Evolutionary conservation across 92 coral and sea anemone species (phyloP), one percentile per base, ranked within the genome.

Genomic region (Zoanthus sociatus): DNA sequence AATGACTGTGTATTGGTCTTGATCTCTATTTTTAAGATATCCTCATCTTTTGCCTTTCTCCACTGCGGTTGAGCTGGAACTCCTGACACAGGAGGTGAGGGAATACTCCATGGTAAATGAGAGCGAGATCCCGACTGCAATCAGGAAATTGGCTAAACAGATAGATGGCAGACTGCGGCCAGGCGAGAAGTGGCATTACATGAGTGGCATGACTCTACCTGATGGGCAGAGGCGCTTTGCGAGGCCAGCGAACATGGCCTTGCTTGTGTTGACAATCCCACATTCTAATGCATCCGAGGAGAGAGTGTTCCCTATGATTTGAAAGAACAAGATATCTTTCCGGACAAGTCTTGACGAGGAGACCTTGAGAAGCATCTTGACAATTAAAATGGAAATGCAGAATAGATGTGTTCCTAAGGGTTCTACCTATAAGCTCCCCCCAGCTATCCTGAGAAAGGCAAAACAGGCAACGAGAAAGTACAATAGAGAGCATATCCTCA

Each of bases 391-490:
- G 68, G 26, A 61, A 61, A 61, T 61, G 68, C 68, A 61, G 26
- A 61, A 61, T 16, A 60, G 67, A 60, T 13, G 67, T 16, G 68
- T 9, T 16, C 68, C 68, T 16, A 61, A 61, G 68, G 83, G 73
- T 75, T 60, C 60, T 90, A 47, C 77, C 84, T 74, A 47, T 71
- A 71, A 4, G 84, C 91, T 48, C 89, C 93, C 16, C 30, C 68
- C 17, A 16, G 32, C 55, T 20, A 79, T 92, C 73, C 87, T 87
- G 17, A 71, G 73, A 26, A 69, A 84, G 13, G 93, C 95, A 30
- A 92, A 90, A 74, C 55, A 33, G 51, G 92, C 94, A 53, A 84
- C 92, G 44, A 84, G 90, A 50, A 79, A 72, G 79, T 89, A 92
- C 31, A 92, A 92, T 72, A 86, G 78, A 69, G 90, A 72, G 45